phyloP scores from a whole-genome alignment of 2,888 invertebrate species.

The Tachina fera region DNA sequence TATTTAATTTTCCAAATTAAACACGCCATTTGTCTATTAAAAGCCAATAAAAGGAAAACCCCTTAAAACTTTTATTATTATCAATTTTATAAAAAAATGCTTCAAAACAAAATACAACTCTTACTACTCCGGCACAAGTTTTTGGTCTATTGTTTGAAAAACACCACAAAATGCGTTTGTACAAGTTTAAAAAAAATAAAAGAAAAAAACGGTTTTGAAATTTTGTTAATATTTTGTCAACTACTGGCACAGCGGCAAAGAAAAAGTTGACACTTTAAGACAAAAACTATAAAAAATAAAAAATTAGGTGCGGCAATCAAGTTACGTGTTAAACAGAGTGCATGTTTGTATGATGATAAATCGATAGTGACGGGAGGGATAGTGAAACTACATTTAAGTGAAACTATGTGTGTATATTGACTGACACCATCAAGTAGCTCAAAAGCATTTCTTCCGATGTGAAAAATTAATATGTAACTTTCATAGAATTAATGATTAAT shows the following conservation, averaged over 20 bases:
- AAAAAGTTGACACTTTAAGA: constrained; percentile 44
- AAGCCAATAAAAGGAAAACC: constrained; percentile 65
- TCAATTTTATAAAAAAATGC: constrained; percentile 21
- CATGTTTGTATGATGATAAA: constrained; percentile 16
- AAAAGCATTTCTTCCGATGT: not conserved
- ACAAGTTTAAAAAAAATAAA: not conserved
- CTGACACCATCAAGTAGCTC: constrained; percentile 27
- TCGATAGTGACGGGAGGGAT: constrained; percentile 24
- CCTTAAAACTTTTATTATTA: constrained; percentile 19
- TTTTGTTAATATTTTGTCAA: constrained; percentile 46
- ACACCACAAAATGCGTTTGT: constrained; percentile 29
- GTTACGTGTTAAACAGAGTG: constrained; percentile 1
- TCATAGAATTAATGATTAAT: not conserved
- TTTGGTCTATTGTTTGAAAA: constrained; percentile 14
- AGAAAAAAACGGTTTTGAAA: constrained; percentile 3
- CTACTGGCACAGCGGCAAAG: constrained; percentile 24
- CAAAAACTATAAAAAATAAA: not conserved
- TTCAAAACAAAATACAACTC: constrained; percentile 2
- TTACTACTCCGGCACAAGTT: not conserved
- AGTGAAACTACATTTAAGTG: constrained; percentile 20
- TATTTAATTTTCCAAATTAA: constrained; percentile 64
- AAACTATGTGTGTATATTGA: constrained; percentile 30
- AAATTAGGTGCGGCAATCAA: constrained; percentile 49
- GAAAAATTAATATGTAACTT: not conserved
- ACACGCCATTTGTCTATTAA: constrained; percentile 71